A percentile compares a stretch with the other conserved stretches of the same genome.
Conservation (phyloP, 2,113 vertebrate species). For the Bettongia penicillata region DNA sequence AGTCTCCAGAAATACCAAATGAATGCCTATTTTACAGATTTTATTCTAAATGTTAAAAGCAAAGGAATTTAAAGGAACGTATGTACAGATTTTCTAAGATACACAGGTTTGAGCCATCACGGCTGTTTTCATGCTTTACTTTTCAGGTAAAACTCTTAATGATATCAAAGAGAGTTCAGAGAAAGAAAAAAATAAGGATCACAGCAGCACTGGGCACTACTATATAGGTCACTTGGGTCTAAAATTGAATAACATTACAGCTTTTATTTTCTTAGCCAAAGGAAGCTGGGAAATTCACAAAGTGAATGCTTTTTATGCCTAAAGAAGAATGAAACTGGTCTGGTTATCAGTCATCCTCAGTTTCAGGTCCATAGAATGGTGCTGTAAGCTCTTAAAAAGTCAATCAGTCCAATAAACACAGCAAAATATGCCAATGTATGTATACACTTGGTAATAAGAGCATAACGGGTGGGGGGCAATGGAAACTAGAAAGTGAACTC, state of each 20-base stretch:
- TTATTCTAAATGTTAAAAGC: conserved; percentile 76
- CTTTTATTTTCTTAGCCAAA: conserved; percentile 66
- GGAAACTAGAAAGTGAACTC: conserved; percentile 75
- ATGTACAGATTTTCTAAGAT: conserved; percentile 23
- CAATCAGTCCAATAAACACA: conserved; percentile 69
- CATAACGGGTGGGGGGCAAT: conserved; percentile 67
- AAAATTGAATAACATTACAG: conserved; percentile 41
- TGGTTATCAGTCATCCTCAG: conserved; percentile 77
- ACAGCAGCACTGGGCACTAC: not conserved
- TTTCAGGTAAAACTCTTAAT: not conserved
- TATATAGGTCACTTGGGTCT: conserved; percentile 46
- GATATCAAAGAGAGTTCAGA: not conserved
- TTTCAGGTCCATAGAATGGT: conserved; percentile 80
- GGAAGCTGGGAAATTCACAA: conserved; percentile 60
- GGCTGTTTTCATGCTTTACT: conserved; percentile 23
- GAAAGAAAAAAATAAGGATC: conserved; percentile 9
- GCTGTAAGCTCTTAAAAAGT: conserved; percentile 62
- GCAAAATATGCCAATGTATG: conserved; percentile 68
- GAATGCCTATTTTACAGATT: conserved; percentile 24
- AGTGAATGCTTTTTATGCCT: conserved; percentile 60
- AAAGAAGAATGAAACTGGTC: conserved; percentile 61
- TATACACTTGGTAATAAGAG: conserved; percentile 69
- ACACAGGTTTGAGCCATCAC: conserved; percentile 1
- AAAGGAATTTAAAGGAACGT: conserved; percentile 83
- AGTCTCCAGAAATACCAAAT: conserved; percentile 21